These are phyloP conservation scores for Desoria tigrina DNA, from an alignment of 2,888 invertebrate genomes.

Conservation along the genomic window DNA sequence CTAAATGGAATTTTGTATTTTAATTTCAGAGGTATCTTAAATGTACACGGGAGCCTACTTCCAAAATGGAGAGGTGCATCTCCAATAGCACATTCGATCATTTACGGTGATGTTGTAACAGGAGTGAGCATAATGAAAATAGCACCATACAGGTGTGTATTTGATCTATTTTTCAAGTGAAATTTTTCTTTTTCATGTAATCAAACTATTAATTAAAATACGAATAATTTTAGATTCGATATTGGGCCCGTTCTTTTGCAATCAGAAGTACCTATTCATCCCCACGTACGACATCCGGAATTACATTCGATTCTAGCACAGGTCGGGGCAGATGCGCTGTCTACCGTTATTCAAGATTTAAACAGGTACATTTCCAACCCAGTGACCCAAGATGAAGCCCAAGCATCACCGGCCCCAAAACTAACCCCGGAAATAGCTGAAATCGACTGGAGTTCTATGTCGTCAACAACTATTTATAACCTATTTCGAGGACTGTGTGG, in stretches of 20 bases:
- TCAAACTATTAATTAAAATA: no score
- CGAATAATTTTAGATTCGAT: slow-evolving; percentile 45
- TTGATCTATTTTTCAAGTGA: neutral
- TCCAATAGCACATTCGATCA: slow-evolving; percentile 81
- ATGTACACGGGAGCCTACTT: slow-evolving; percentile 88
- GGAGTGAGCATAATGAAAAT: slow-evolving; percentile 88
- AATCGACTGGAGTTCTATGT: slow-evolving; percentile 69
- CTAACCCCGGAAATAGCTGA: slow-evolving; percentile 65
- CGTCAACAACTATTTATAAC: slow-evolving; percentile 68
- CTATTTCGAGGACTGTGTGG: slow-evolving; percentile 67
- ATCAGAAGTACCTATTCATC: slow-evolving; percentile 35
- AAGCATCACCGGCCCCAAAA: slow-evolving; percentile 68
- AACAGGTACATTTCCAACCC: slow-evolving; percentile 25
- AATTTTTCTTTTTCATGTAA: no score
- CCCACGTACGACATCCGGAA: slow-evolving; percentile 45
- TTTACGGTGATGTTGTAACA: slow-evolving; percentile 76
- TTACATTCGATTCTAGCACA: slow-evolving; percentile 30
- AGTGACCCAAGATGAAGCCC: slow-evolving; percentile 32
- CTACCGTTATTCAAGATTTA: slow-evolving; percentile 34
- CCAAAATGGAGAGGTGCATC: slow-evolving; percentile 93
- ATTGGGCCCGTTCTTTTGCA: slow-evolving; percentile 45
- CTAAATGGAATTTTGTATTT: no score
- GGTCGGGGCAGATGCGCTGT: slow-evolving; percentile 36
- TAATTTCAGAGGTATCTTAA: slow-evolving; percentile 77
- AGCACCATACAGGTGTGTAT: slow-evolving; percentile 65